phyloP scores from a whole-genome alignment of 2,113 vertebrate species.

The Hypocryptadius cinnamomeus region DNA sequence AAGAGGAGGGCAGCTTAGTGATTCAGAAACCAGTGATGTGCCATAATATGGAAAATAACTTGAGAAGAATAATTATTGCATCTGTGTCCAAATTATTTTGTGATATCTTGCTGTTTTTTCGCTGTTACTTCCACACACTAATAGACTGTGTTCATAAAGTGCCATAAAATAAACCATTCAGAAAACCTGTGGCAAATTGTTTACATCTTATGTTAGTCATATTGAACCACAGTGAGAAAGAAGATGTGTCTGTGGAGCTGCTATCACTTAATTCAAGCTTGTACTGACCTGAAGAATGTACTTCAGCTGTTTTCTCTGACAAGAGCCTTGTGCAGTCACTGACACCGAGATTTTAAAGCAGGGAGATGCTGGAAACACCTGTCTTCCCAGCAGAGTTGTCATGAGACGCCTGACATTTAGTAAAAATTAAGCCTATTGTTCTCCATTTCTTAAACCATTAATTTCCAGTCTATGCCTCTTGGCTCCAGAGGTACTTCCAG shows the following conservation, averaged over 20 bases:
- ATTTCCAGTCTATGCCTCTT: background rate
- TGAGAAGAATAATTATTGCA: background rate
- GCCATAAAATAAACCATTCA: background rate
- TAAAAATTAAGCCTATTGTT: background rate
- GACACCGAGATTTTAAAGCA: background rate
- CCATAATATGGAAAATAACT: background rate
- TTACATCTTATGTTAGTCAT: background rate
- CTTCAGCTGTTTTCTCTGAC: background rate
- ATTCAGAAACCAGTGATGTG: background rate
- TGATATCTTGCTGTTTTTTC: background rate
- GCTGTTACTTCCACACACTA: background rate
- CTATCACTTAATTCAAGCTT: background rate
- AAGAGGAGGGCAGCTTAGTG: background rate
- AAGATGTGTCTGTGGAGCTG: background rate
- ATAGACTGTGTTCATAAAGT: background rate
- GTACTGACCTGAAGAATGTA: background rate
- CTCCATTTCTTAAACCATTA: background rate
- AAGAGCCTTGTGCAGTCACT: background rate
- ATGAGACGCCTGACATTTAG: background rate
- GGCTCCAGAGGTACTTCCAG: background rate
- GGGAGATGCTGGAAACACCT: background rate
- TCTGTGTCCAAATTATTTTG: background rate
- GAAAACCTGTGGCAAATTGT: background rate
- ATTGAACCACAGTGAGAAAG: background rate
- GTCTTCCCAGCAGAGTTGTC: background rate